Evolutionary conservation across 2,888 invertebrate genomes (phyloP).

Genomic region (Glyphotaelius pellucidus): DNA sequence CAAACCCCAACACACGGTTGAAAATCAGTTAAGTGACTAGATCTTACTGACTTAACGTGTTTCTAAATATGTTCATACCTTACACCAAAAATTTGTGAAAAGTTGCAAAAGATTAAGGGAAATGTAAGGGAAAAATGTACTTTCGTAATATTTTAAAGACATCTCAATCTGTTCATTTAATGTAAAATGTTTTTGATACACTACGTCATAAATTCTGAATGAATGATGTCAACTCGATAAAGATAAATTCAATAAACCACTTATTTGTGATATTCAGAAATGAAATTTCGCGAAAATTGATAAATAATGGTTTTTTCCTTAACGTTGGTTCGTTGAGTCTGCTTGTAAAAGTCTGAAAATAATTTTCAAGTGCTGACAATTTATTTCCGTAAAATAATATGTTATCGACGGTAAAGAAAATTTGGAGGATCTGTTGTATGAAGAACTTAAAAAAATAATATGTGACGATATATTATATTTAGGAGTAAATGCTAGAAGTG

Average conservation of each 20-base stretch:
- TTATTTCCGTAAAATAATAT: neutral
- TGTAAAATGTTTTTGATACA: neutral
- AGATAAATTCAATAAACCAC: neutral
- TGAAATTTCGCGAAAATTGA: neutral
- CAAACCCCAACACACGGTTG: too few relatives aligned
- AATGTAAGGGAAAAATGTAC: too few relatives aligned
- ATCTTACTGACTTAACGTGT: too few relatives aligned
- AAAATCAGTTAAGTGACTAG: too few relatives aligned
- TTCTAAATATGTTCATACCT: too few relatives aligned
- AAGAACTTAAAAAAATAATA: too few relatives aligned
- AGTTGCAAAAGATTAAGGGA: too few relatives aligned
- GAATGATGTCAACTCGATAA: neutral
- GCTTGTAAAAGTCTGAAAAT: neutral
- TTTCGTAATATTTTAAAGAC: neutral
- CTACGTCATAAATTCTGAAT: neutral
- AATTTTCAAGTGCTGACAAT: neutral
- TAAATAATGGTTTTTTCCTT: neutral
- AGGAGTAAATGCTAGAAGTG: too few relatives aligned
- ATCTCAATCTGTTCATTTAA: too few relatives aligned
- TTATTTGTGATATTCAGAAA: neutral
- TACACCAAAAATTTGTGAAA: too few relatives aligned
- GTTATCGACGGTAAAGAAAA: neutral
- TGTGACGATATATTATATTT: too few relatives aligned
- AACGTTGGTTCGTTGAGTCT: neutral
- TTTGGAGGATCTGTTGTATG: neutral